phyloP scores from a whole-genome alignment of 2,797 vertebrate genomes.

The Fistularia commersonii region DNA sequence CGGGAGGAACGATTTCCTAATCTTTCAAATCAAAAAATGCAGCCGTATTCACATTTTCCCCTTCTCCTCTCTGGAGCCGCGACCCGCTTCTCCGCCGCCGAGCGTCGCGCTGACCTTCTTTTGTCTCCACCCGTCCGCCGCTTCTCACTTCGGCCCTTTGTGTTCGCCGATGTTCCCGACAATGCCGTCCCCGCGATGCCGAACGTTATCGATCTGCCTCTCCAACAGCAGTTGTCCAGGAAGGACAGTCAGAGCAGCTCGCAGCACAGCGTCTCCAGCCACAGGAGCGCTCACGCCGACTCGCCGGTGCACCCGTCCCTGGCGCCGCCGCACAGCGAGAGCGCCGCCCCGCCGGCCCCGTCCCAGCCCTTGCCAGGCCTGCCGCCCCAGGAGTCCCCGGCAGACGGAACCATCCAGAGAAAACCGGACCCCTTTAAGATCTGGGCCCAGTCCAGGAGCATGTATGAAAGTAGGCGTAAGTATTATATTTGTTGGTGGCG shows the following conservation, averaged over 20 bases:
- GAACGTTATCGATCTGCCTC: constrained; percentile 35
- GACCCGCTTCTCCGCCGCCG: constrained; percentile 6
- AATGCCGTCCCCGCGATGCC: constrained; percentile 6
- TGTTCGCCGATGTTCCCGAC: constrained; percentile 5
- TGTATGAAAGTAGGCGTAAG: constrained; percentile 99
- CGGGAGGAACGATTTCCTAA: too few species aligned
- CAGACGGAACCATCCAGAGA: constrained; percentile 87
- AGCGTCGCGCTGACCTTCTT: constrained; percentile 10
- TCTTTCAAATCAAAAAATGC: constrained; percentile 13
- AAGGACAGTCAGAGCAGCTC: constrained; percentile 99
- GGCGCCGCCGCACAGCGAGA: constrained; percentile 78
- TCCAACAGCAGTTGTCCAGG: constrained; percentile 92
- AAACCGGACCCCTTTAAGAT: constrained; percentile 99
- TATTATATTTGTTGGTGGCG: constrained; percentile 76
- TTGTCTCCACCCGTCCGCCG: neutral
- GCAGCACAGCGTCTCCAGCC: constrained; percentile 94
- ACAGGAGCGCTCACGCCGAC: constrained; percentile 87
- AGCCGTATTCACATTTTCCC: constrained; percentile 14
- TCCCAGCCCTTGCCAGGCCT: constrained; percentile 75
- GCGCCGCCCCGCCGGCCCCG: constrained; percentile 73
- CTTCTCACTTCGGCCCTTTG: neutral
- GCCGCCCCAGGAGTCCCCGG: constrained; percentile 73
- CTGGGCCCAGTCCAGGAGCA: constrained; percentile 99
- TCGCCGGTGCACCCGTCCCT: constrained; percentile 84
- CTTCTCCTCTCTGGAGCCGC: constrained; percentile 16